Conservation (phyloP, 2,797 vertebrate species). For the Atherinosoma microstoma region DNA sequence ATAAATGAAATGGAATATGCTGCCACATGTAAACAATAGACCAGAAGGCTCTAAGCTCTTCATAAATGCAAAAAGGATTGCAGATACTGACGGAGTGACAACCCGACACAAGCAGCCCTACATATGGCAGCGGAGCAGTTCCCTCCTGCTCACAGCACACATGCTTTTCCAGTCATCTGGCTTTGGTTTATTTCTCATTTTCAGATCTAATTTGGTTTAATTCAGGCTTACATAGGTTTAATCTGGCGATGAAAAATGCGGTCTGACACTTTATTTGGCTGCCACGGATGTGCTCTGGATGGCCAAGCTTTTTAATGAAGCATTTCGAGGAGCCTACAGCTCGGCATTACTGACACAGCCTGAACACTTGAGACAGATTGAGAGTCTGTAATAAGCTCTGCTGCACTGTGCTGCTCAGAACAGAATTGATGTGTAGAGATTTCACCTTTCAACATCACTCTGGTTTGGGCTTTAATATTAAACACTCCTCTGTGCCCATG, state of each 20-base stretch:
- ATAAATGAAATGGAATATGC: slow-evolving; percentile 56
- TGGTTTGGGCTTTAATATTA: slow-evolving; percentile 54
- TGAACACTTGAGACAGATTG: slow-evolving; percentile 82
- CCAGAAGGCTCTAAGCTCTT: slow-evolving; percentile 44
- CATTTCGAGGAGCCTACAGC: slow-evolving; percentile 65
- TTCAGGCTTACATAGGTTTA: slow-evolving; percentile 78
- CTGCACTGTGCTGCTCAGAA: slow-evolving; percentile 66
- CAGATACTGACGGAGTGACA: slow-evolving; percentile 31
- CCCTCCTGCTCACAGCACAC: slow-evolving; percentile 29
- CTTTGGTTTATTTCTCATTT: slow-evolving; percentile 80
- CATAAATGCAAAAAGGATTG: slow-evolving; percentile 39
- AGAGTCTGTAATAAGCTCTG: slow-evolving; percentile 78
- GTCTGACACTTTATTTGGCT: slow-evolving; percentile 85
- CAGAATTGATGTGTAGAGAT: slow-evolving; percentile 71
- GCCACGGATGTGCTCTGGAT: slow-evolving; percentile 70
- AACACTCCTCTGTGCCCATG: slow-evolving; percentile 43
- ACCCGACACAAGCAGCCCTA: slow-evolving; percentile 30
- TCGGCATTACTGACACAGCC: slow-evolving; percentile 68
- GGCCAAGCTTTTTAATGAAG: slow-evolving; percentile 82
- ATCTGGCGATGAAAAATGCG: slow-evolving; percentile 83
- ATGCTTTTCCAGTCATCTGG: slow-evolving; percentile 59
- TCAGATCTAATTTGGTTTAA: slow-evolving; percentile 83
- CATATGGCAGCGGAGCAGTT: slow-evolving; percentile 51
- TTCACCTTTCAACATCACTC: slow-evolving; percentile 73
- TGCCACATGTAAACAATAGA: slow-evolving; percentile 50